phyloP scores from a whole-genome alignment of 2,113 vertebrate species.

The Dipodomys ordii region DNA sequence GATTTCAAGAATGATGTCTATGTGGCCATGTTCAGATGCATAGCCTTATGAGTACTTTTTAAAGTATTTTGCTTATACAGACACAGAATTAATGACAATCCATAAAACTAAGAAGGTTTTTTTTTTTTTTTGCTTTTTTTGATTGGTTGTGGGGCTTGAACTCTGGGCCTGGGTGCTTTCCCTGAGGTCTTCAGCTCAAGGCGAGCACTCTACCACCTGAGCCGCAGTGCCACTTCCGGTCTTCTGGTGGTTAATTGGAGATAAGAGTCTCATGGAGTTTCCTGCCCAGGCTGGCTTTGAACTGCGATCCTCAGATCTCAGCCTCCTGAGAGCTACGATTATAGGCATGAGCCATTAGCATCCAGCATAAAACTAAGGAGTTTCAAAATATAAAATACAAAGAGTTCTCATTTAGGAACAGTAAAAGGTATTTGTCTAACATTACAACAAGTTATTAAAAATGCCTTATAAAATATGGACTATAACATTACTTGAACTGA shows the following conservation, averaged over 20 bases:
- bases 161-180: too few relatives aligned
- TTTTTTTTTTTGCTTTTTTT: too few relatives aligned
- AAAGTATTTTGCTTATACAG: slow-evolving; percentile 53
- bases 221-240: too few relatives aligned
- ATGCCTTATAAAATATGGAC: not conserved
- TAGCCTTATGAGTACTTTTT: slow-evolving; percentile 4
- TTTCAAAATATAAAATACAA: slow-evolving; percentile 53
- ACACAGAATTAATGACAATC: slow-evolving; percentile 22
- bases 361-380: slow-evolving; percentile 28
- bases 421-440: not conserved
- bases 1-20: not conserved
- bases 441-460: not conserved
- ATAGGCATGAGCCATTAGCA: too few relatives aligned
- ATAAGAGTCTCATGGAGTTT: too few relatives aligned
- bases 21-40: slow-evolving; percentile 2
- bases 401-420: not conserved
- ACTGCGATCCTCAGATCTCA: too few relatives aligned
- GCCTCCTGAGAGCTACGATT: too few relatives aligned
- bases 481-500: not conserved
- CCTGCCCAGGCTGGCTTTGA: too few relatives aligned
- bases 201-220: too few relatives aligned
- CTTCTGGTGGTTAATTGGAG: too few relatives aligned
- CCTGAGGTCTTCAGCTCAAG: too few relatives aligned
- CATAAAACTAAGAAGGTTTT: slow-evolving; percentile 31
- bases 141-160: too few relatives aligned